These are phyloP conservation scores for Ennomos erosarius DNA, from an alignment of 2,888 invertebrate species.

Conservation along the genomic window DNA sequence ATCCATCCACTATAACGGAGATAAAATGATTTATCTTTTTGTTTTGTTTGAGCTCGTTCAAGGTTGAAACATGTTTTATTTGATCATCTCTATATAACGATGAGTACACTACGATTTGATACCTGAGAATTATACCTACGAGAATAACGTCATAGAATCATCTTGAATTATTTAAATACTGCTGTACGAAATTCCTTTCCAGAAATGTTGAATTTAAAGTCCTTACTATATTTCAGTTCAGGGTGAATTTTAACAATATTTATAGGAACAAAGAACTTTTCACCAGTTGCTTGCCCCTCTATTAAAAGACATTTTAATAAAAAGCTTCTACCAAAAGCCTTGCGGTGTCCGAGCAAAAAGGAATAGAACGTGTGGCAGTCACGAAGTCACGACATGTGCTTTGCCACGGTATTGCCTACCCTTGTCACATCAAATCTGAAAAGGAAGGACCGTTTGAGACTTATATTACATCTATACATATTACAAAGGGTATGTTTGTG, in stretches of 20 bases:
- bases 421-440: conserved; percentile 26
- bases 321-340: conserved; percentile 1
- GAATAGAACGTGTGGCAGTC: conserved; percentile 31
- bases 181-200: too few species aligned
- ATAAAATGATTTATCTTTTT: conserved; percentile 23
- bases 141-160: not conserved
- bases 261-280: too few species aligned
- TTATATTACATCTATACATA: conserved; percentile 1
- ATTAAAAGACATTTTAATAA: conserved; percentile 4
- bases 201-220: too few species aligned
- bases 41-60: conserved; percentile 22
- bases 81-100: too few species aligned
- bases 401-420: conserved; percentile 33
- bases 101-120: not conserved
- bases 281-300: not conserved
- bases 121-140: not conserved
- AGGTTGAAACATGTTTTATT: conserved; percentile 17
- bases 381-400: conserved; percentile 25
- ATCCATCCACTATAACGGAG: conserved; percentile 4
- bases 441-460: conserved; percentile 10
- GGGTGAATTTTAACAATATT: too few species aligned
- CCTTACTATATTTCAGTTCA: too few species aligned
- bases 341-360: conserved; percentile 9
- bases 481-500: too few species aligned
- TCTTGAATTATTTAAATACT: too few species aligned